Percentiles rank a stretch among this genome's conserved stretches.
These are phyloP conservation scores for Pogonomyrmex californicus DNA, from an alignment of 1,140 invertebrate genomes.

Conservation along the genomic window DNA sequence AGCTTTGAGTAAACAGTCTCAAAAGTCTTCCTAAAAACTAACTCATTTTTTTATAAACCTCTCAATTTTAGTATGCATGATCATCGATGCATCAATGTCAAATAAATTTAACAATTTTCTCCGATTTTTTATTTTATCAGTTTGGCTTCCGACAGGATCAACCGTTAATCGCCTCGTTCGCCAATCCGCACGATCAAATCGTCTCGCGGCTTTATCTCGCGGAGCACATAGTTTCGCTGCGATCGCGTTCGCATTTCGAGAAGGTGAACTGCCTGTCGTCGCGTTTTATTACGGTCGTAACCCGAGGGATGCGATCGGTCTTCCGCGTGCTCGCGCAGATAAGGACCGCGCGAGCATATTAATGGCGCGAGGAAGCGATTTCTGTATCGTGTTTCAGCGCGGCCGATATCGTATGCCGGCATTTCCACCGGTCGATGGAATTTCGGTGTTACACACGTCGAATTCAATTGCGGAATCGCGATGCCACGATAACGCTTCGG, in stretches of 20 bases:
- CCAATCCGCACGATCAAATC: neutral
- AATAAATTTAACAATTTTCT: neutral
- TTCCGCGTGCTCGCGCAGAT: slow-evolving; percentile 37
- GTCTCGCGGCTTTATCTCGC: neutral
- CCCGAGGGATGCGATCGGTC: slow-evolving; percentile 43
- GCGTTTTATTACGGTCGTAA: slow-evolving; percentile 32
- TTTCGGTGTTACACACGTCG: slow-evolving; percentile 29
- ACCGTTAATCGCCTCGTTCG: neutral
- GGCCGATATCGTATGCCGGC: neutral
- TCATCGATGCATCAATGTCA: neutral
- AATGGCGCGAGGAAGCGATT: slow-evolving; percentile 43
- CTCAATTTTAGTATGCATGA: neutral
- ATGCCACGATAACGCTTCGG: neutral
- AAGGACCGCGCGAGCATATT: slow-evolving; percentile 24
- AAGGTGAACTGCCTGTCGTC: neutral
- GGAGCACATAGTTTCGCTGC: neutral
- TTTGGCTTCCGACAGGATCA: neutral
- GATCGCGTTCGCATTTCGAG: neutral
- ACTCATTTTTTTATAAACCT: neutral
- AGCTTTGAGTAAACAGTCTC: neutral
- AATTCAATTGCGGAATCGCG: slow-evolving; percentile 31
- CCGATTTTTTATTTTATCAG: neutral
- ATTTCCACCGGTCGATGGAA: slow-evolving; percentile 23
- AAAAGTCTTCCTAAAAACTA: neutral
- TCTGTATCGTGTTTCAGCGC: slow-evolving; percentile 12